Evolutionary conservation across 2,888 invertebrate genomes (phyloP).

Genomic region (Platycnemis pennipes): DNA sequence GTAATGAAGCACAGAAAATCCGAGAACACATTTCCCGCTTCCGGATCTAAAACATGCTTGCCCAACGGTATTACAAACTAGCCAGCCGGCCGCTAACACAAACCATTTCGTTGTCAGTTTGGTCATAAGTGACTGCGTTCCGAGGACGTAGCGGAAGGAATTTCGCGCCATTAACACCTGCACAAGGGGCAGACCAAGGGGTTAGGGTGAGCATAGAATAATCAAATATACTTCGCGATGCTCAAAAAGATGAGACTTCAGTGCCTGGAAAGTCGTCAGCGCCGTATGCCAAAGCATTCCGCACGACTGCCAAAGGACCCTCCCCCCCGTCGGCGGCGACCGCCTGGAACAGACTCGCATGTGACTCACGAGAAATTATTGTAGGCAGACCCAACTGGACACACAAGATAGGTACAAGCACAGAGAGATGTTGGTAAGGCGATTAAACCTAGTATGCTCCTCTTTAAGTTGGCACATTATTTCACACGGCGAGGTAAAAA

Average conservation of each 20-base stretch:
- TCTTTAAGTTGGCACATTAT: no score
- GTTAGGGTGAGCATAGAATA: not conserved
- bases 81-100: not conserved
- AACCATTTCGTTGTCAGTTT: not conserved
- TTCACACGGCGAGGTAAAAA: no score
- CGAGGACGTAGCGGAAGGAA: not conserved
- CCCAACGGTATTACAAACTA: no score
- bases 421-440: no score
- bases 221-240: not conserved
- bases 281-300: not conserved
- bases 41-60: no score
- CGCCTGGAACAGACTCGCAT: not conserved
- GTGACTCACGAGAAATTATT: not conserved
- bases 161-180: not conserved
- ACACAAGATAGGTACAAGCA: no score
- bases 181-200: not conserved
- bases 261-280: not conserved
- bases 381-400: not conserved
- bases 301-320: not conserved
- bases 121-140: not conserved
- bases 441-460: no score
- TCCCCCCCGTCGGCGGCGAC: not conserved
- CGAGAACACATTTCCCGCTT: no score
- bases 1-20: no score
- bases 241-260: not conserved